Evolutionary conservation across 1,140 invertebrate species (phyloP), one percentile per base, ranked within the genome.

Genomic region (Monochamus saltuarius): DNA sequence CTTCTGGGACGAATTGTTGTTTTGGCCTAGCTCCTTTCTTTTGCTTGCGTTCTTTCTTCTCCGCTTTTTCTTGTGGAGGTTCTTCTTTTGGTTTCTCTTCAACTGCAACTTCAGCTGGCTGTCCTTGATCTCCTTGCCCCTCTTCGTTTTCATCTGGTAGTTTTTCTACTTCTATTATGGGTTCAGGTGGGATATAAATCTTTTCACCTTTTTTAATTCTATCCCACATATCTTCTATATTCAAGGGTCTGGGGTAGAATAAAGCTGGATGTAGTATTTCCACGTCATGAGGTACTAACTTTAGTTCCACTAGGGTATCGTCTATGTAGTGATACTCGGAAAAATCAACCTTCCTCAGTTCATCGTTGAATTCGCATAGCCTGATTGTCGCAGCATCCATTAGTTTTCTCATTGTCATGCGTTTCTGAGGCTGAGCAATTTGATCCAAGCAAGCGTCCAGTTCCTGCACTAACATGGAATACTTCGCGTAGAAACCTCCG

Each of bases 311-410:
- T 14, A 87, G 65, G 7, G 81, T 75, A 55, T 84, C 83, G 67
- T 87, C 86, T 59, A 85, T 79, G 61, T 84, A 87, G 38, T 85
- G 79, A 56, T 75, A 81, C 61, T 81, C 79, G 34, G 73, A 79
- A 9, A 82, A 57, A 52, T 81, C 78, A 19, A 81, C 66, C 8
- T 74, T 69, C 60, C 72, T 75, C 0, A 82, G 45, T 59, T 79
- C 71, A 4, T 78, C 73, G 59, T 77, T 79, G 0, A 82, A 62
- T 63, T 78, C 71, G 42, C 65, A 65, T 36, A 75, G 43, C 6
- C 73, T 61, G 1, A 69, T 65, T 13, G 58, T 59, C 1, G 74
- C 73, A 1, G 73, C 65, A 52, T 75, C 72, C 39, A 73, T 61
- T 7, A 75, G 10, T 59, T 73, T 73, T 29, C 70, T 64, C 0